phyloP scores from a whole-genome alignment of 2,113 vertebrate species.

The Caretta caretta region DNA sequence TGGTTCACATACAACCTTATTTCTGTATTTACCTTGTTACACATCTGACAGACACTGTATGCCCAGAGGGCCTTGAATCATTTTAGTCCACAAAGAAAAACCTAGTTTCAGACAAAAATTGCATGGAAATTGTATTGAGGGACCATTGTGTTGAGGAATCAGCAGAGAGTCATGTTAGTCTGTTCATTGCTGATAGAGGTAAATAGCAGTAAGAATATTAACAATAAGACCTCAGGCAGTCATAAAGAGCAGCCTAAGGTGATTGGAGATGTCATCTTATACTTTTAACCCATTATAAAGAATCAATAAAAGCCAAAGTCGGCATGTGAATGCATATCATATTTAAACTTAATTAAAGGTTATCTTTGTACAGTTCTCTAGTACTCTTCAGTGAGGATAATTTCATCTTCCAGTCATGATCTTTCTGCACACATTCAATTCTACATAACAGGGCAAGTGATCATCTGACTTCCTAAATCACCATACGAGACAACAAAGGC shows the following conservation, averaged over 20 bases:
- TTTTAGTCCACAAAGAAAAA: not conserved
- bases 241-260: conserved; percentile 9
- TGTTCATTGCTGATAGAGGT: conserved; percentile 1
- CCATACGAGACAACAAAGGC: conserved; percentile 14
- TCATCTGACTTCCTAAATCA: conserved; percentile 13
- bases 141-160: not conserved
- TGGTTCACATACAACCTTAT: not conserved
- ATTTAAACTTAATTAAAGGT: conserved; percentile 64
- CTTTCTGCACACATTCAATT: not conserved
- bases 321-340: conserved; percentile 25
- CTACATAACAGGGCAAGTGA: not conserved
- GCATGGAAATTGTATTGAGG: not conserved
- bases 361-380: conserved; percentile 42
- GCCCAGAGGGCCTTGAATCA: not conserved
- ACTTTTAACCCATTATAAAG: conserved; percentile 57
- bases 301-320: conserved; percentile 65
- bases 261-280: conserved; percentile 26
- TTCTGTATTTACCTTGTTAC: conserved; percentile 32
- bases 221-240: conserved; percentile 38
- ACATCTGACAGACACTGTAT: not conserved
- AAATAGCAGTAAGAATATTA: conserved; percentile 47
- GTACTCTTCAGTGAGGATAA: conserved; percentile 27
- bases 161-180: not conserved
- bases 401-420: conserved; percentile 33
- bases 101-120: not conserved